Conservation (phyloP, 2,888 invertebrate species). For the Pyralis farinalis region DNA sequence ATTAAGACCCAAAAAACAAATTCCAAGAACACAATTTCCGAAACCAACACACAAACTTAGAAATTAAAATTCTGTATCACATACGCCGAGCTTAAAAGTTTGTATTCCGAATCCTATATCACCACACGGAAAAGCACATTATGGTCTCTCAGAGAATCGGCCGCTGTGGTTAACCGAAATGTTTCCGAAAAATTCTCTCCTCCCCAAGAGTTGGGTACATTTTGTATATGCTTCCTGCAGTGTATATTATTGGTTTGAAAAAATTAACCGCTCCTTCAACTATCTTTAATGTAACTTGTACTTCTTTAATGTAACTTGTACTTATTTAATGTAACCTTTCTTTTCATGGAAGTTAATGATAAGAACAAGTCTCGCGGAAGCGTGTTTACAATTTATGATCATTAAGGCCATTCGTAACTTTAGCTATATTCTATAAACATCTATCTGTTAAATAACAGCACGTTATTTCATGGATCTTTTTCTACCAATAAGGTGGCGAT, state of each 20-base stretch:
- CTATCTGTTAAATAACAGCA: too few species aligned
- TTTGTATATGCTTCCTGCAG: background rate
- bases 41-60: too few species aligned
- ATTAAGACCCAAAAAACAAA: too few species aligned
- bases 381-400: background rate
- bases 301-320: background rate
- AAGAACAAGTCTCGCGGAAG: background rate
- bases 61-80: too few species aligned
- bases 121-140: background rate
- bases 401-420: too few species aligned
- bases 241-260: background rate
- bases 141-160: constrained; percentile 1
- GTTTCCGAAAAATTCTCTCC: background rate
- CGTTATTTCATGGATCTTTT: too few species aligned
- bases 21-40: too few species aligned
- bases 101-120: background rate
- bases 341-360: background rate
- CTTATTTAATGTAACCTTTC: too few species aligned
- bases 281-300: background rate
- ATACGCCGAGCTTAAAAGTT: background rate
- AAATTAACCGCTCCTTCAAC: background rate
- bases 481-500: too few species aligned
- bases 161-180: background rate
- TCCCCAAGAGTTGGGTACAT: background rate
- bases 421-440: too few species aligned